Conservation (phyloP, 2,113 vertebrate genomes). For the Cairina moschata region DNA sequence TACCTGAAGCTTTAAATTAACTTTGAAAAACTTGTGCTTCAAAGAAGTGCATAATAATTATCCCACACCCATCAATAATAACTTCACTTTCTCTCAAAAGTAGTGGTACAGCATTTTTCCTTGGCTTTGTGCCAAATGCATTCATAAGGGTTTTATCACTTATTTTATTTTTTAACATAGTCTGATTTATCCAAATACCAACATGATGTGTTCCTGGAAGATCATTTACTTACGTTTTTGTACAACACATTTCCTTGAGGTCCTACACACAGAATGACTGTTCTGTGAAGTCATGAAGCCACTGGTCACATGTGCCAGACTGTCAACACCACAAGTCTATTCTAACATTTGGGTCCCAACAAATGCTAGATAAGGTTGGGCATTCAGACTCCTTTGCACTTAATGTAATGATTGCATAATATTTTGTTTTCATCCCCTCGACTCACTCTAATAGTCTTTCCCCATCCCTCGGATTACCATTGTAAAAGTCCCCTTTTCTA, state of each 20-base stretch:
- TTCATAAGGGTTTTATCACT: conserved; percentile 9
- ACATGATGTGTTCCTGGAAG: background rate
- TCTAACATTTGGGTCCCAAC: background rate
- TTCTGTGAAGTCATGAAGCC: background rate
- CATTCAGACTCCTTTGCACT: background rate
- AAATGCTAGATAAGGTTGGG: background rate
- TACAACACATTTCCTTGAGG: background rate
- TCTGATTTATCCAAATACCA: conserved; percentile 5
- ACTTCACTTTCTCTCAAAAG: conserved; percentile 43
- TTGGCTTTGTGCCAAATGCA: conserved; percentile 14
- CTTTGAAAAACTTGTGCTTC: conserved; percentile 29
- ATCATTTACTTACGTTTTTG: background rate
- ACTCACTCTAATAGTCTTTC: background rate
- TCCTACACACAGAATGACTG: background rate
- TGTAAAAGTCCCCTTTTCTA: background rate
- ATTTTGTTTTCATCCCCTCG: background rate
- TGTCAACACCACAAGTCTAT: background rate
- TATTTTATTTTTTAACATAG: background rate
- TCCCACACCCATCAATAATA: conserved; percentile 43
- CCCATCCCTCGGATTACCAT: background rate
- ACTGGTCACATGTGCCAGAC: background rate
- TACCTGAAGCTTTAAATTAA: conserved; percentile 25
- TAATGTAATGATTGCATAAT: background rate
- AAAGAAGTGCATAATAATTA: conserved; percentile 20
- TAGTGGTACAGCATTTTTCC: conserved; percentile 11